Conservation (phyloP, 2,797 vertebrate species). For the Okamejei kenojei region DNA sequence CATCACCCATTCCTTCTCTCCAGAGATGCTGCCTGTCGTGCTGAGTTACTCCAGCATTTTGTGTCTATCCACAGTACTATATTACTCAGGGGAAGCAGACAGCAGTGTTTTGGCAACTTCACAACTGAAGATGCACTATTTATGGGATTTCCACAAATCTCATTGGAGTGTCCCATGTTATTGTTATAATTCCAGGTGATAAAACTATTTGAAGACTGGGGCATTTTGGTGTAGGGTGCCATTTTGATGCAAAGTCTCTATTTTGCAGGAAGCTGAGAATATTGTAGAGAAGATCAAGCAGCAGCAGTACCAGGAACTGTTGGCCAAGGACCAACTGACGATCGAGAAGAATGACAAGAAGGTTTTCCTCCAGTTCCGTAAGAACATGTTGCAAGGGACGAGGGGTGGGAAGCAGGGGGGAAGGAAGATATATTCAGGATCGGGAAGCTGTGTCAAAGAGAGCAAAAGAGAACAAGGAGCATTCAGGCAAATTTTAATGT, state of each 20-base stretch:
- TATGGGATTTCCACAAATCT: too few species aligned
- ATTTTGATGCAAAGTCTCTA: neutral
- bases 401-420: too few species aligned
- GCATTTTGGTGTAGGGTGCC: neutral
- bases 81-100: too few species aligned
- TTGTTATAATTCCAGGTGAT: too few species aligned
- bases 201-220: neutral
- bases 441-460: neutral
- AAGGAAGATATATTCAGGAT: neutral
- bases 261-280: conserved; percentile 85
- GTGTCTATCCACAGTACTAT: too few species aligned
- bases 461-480: neutral
- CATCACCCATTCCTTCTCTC: too few species aligned
- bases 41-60: too few species aligned
- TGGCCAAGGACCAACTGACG: conserved; percentile 80
- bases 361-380: conserved; percentile 87
- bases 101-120: too few species aligned
- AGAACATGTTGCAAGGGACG: conserved; percentile 46
- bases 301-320: conserved; percentile 84
- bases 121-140: too few species aligned
- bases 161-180: too few species aligned
- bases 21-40: too few species aligned
- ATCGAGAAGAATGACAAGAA: conserved; percentile 73
- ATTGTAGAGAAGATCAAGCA: conserved; percentile 90
- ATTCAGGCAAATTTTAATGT: neutral